Conservation (phyloP, 1,140 invertebrate species). For the Micrasema longulum region DNA sequence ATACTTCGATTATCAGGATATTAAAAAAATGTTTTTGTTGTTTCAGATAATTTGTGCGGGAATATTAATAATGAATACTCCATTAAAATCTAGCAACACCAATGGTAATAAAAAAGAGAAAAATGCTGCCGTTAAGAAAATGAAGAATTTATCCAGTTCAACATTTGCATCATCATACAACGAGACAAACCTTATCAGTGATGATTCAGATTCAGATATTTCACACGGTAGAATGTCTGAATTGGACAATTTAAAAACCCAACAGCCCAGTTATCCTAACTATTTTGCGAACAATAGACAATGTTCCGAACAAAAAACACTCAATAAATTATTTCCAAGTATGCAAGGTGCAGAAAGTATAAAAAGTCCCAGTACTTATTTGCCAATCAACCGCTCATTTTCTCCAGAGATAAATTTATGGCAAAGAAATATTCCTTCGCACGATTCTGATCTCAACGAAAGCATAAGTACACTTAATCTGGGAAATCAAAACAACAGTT, state of each 20-base stretch:
- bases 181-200: slow-evolving; percentile 30
- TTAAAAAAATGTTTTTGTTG: slow-evolving; percentile 33
- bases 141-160: slow-evolving; percentile 40
- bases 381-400: neutral
- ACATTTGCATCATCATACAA: slow-evolving; percentile 16
- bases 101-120: slow-evolving; percentile 1
- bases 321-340: neutral
- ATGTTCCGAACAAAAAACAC: neutral
- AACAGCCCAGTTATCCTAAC: neutral
- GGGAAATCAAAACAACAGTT: slow-evolving; percentile 35
- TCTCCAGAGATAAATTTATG: slow-evolving; percentile 13
- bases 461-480: slow-evolving; percentile 60
- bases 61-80: slow-evolving; percentile 27
- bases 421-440: slow-evolving; percentile 50
- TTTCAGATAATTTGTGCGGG: slow-evolving; percentile 19
- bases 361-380: slow-evolving; percentile 26
- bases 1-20: no score
- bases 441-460: slow-evolving; percentile 65
- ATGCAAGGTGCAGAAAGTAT: slow-evolving; percentile 8
- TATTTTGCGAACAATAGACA: slow-evolving; percentile 2
- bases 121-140: slow-evolving; percentile 24
- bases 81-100: slow-evolving; percentile 24
- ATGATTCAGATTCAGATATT: slow-evolving; percentile 39
- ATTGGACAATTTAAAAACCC: slow-evolving; percentile 13
- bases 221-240: slow-evolving; percentile 4